phyloP scores from a whole-genome alignment of 2,113 vertebrate species.

The Gobio gobio region DNA sequence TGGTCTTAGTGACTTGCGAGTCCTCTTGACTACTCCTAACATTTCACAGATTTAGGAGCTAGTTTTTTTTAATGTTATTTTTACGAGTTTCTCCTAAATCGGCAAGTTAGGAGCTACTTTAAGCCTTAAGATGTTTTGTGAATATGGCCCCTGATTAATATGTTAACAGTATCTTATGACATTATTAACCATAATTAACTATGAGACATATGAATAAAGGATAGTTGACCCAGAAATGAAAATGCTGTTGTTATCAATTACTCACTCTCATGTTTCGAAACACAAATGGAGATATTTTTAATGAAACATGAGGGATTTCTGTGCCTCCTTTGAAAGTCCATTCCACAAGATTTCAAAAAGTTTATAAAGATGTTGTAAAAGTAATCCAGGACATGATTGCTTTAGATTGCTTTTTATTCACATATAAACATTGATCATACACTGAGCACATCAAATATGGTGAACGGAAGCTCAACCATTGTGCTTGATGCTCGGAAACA shows the following conservation, averaged over 20 bases:
- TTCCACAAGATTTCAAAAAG: neutral
- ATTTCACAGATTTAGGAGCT: too few relatives aligned
- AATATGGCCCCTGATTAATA: too few relatives aligned
- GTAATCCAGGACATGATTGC: neutral
- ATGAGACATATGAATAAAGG: neutral
- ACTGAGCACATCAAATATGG: neutral
- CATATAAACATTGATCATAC: neutral
- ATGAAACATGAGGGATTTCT: too few relatives aligned
- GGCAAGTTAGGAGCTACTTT: too few relatives aligned
- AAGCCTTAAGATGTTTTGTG: too few relatives aligned
- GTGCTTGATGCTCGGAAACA: neutral
- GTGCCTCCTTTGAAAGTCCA: too few relatives aligned
- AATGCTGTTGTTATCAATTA: neutral
- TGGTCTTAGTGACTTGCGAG: too few relatives aligned
- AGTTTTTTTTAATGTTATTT: too few relatives aligned
- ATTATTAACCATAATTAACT: neutral
- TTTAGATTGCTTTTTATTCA: neutral
- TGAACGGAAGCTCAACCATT: neutral
- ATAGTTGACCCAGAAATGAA: neutral
- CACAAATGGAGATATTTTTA: neutral
- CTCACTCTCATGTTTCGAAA: neutral
- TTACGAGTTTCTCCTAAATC: too few relatives aligned
- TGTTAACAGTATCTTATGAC: neutral
- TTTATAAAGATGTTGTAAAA: neutral
- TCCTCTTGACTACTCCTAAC: too few relatives aligned